Evolutionary conservation across 2,113 vertebrate species (phyloP).

Genomic region (Aplodontia rufa): DNA sequence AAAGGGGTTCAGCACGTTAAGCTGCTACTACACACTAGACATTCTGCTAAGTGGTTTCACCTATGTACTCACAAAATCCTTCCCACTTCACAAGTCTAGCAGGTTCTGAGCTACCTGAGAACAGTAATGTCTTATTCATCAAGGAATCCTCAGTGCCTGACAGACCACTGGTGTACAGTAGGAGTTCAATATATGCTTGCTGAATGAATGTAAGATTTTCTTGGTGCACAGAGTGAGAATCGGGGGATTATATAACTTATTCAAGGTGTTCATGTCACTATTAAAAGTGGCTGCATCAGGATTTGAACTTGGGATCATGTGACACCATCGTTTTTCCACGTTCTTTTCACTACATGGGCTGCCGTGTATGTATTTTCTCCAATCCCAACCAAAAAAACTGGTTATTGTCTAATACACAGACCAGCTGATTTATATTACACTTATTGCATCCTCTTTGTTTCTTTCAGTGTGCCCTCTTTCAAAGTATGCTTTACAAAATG

Average conservation of each 20-base stretch:
- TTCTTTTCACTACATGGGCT: neutral
- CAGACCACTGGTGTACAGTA: neutral
- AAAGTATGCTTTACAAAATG: neutral
- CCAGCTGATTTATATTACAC: neutral
- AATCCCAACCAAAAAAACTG: neutral
- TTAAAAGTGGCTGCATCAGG: neutral
- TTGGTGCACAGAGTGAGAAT: neutral
- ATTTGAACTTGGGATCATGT: neutral
- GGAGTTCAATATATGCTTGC: neutral
- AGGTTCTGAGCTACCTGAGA: neutral
- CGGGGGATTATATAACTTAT: neutral
- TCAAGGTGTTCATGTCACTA: neutral
- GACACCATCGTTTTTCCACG: neutral
- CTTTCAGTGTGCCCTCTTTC: neutral
- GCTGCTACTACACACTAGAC: neutral
- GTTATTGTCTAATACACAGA: neutral
- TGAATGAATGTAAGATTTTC: neutral
- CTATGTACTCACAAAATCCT: neutral
- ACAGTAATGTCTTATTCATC: neutral
- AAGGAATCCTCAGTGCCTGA: neutral
- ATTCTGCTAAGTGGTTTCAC: neutral
- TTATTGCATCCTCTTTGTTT: neutral
- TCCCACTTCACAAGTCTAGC: neutral
- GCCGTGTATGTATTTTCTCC: neutral
- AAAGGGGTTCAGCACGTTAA: constrained; percentile 18